Base-by-base conservation (phyloP, 2,797 vertebrate species). In the Adelosebastes latens region DNA sequence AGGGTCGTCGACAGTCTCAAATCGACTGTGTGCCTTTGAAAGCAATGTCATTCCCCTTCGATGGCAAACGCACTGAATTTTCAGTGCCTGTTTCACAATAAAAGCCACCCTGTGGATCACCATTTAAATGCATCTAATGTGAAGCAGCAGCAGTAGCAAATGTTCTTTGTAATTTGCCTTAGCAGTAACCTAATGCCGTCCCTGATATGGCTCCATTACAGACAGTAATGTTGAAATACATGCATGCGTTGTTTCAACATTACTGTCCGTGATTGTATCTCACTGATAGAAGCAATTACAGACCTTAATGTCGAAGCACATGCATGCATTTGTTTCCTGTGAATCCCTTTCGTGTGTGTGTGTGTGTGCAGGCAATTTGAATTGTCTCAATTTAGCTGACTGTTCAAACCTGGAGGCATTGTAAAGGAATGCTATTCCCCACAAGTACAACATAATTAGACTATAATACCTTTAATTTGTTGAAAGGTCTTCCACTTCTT, bases 131-230 rank as follows among this genome's bases (percentile, higher is more conserved):
- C 6, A 36, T 74, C 46, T n/a, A 63, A 36, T 69, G 36, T 25
- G 64, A 77, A 79, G 62, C 60, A 36, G 27, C 34, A 52, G 49
- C 64, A 20, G 42, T 20, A 59, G 70, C 58, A 58, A 67, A 56
- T 46, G 34, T 62, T 58, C 25, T 34, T 69, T 32, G 31, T 56
- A 53, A 10, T 56, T 66, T 75, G 46, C 8, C 29, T 59, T 2
- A 22, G 25, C 20, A 7, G 14, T 42, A 42, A 61, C 66, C 49
- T 58, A 10, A 75, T 39, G 34, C 18, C 13, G 52, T 62, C 14
- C 42, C 22, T 16, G 32, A 62, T 68, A 11, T 2, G 42, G 7
- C 63, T 62, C 49, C 64, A 6, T 29, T 24, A 22, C 14, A 9
- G 66, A 22, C 8, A 14, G 14, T 60, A 8, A 42, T 8, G 36